Conservation (phyloP, 2,113 vertebrate genomes). For the Tragelaphus imberbis region DNA sequence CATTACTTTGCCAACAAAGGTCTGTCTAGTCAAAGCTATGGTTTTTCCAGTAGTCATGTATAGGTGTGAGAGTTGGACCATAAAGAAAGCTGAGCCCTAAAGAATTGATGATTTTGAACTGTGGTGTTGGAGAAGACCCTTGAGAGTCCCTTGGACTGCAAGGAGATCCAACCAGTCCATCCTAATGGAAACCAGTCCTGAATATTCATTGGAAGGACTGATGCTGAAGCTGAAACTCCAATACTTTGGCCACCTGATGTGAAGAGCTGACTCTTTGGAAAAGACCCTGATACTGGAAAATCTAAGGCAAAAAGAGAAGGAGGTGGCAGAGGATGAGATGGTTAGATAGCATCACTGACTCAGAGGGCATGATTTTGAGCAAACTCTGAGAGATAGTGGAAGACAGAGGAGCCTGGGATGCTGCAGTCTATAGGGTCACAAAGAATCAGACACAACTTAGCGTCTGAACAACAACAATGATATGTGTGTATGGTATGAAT, state of each 20-base stretch:
- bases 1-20: background rate
- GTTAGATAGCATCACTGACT: background rate
- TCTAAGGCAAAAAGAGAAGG: background rate
- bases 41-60: background rate
- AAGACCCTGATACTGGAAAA: background rate
- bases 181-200: background rate
- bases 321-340: background rate
- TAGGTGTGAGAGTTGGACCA: background rate
- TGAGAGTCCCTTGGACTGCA: background rate
- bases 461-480: rapidly evolving
- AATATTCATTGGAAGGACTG: background rate
- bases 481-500: background rate
- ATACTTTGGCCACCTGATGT: background rate
- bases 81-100: background rate
- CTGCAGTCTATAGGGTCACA: background rate
- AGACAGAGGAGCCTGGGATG: background rate
- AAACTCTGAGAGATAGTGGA: background rate
- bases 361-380: background rate
- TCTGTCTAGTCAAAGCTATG: background rate
- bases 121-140: background rate
- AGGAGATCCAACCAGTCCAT: background rate
- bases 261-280: background rate
- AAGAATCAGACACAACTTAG: background rate
- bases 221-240: background rate
- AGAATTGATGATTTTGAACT: background rate